These are phyloP conservation scores for Zophobas morio DNA, from an alignment of 1,140 invertebrate species.

Conservation along the genomic window DNA sequence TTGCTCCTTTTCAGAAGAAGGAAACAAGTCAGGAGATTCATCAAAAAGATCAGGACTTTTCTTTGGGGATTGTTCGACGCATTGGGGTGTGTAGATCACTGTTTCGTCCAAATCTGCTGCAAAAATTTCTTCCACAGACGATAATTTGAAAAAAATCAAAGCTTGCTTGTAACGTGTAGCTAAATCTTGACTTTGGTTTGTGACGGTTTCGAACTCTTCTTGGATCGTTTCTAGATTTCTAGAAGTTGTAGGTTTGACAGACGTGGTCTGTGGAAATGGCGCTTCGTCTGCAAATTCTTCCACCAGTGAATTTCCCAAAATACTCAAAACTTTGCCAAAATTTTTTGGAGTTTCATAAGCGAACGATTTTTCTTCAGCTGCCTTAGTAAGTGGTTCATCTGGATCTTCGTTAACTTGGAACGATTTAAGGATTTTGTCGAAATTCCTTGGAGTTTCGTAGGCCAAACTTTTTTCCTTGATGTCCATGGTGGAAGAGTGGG, in stretches of 20 bases:
- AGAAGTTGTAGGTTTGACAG: conserved; percentile 3
- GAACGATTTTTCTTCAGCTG: conserved; percentile 48
- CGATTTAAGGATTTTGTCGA: conserved; percentile 20
- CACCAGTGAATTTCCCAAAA: conserved; percentile 28
- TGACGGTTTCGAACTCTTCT: not conserved
- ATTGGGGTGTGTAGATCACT: conserved; percentile 53
- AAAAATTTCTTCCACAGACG: conserved; percentile 50
- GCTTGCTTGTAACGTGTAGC: not conserved
- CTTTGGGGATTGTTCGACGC: not conserved
- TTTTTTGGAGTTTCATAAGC: conserved; percentile 58
- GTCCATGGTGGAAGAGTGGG: conserved; percentile 18
- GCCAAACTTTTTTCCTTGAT: conserved; percentile 45
- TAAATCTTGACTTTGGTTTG: no score
- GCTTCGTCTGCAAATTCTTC: not conserved
- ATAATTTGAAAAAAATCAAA: conserved; percentile 51
- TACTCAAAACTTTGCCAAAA: conserved; percentile 49
- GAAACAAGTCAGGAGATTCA: conserved; percentile 18
- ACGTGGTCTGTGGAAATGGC: no score
- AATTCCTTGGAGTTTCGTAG: conserved; percentile 57
- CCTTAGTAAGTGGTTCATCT: conserved; percentile 22
- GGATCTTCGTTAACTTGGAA: conserved; percentile 24
- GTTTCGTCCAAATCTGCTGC: conserved; percentile 51
- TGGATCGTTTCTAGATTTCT: not conserved
- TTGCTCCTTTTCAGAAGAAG: conserved; percentile 13
- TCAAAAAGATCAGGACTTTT: conserved; percentile 34